Conservation (phyloP, 1,140 invertebrate genomes). For the Euwallacea similis region DNA sequence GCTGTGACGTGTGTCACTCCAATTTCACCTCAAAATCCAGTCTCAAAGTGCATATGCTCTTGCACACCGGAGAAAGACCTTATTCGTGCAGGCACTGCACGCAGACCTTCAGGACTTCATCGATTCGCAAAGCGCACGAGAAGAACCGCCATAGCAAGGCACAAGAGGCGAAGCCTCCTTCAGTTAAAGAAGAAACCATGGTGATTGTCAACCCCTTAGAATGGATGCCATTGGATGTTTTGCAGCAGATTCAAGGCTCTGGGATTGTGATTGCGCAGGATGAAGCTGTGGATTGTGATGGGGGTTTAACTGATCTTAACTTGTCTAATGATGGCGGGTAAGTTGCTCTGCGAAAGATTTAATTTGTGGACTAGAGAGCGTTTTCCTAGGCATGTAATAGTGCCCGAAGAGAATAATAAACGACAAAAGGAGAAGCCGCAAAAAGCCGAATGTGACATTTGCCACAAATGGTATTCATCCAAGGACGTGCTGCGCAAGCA, state of each 20-base stretch:
- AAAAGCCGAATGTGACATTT: constrained; percentile 47
- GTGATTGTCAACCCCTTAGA: background rate
- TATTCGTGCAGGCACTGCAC: constrained; percentile 63
- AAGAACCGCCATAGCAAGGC: background rate
- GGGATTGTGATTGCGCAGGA: background rate
- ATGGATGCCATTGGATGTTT: background rate
- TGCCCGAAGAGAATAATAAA: background rate
- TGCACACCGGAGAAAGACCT: constrained; percentile 59
- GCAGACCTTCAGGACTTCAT: constrained; percentile 67
- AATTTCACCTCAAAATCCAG: constrained; percentile 65
- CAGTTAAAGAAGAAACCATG: background rate
- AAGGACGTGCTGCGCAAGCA: constrained; percentile 49
- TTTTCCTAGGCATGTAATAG: too few species aligned
- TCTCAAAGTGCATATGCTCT: constrained; percentile 70
- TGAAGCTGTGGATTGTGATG: background rate
- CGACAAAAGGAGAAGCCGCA: constrained; percentile 6
- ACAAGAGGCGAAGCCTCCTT: background rate
- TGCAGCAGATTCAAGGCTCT: background rate
- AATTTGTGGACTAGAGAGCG: too few species aligned
- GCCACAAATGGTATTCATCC: constrained; percentile 46
- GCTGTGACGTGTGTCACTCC: constrained; percentile 63
- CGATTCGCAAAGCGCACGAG: constrained; percentile 67
- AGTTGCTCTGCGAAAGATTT: background rate
- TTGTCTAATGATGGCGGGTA: background rate
- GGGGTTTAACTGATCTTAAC: too few species aligned